Evolutionary conservation across 1,140 invertebrate genomes (phyloP), one percentile per base, ranked within the genome.

Genomic region (Drosophila virilis): DNA sequence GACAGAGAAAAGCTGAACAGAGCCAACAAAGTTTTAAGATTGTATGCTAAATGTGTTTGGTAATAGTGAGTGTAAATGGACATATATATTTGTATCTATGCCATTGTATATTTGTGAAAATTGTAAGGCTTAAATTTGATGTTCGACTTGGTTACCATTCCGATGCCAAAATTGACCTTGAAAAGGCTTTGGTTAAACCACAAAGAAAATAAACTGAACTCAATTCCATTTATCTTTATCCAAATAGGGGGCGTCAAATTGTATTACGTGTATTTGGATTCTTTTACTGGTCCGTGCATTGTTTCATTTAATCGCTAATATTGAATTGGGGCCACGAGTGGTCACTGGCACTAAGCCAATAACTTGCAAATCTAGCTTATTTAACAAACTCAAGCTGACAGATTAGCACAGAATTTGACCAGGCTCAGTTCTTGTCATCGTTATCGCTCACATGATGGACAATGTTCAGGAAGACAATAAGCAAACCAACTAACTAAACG

Each of bases 291-390:
- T 42, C 38, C 48, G 60, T 58, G 48, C 33, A 67, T 75, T 75
- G 60, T 61, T 17, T 52, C 72, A 58, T 43, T 60, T 51, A 81
- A 81, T 82, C 79, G 64, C 6, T 37, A 51, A 42, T 43, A 15
- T 60, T 59, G 59, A 13, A 78, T 79, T 89, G 76, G 69, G 80
- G 80, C 73, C 80, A 68, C 35, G 43, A 13, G 40, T 58, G 33
- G 28, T 51, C 64, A 68, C 58, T 64, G 76, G 38, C 57, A 68
- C 45, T 82, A 88, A 88, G 82, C 82, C 82, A 75, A 78, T 82
- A 75, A 73, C 74, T 86, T 79, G 79, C 79, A 77, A 86, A 83
- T 88, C 83, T 77, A 75, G 73, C 83, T 83, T 88, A 89, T 74
- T 83, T 88, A 84, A 69, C 54, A 62, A 70, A 71, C 77, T 74